phyloP scores from a whole-genome alignment of 2,113 vertebrate genomes.

The Hemibagrus wyckioides region DNA sequence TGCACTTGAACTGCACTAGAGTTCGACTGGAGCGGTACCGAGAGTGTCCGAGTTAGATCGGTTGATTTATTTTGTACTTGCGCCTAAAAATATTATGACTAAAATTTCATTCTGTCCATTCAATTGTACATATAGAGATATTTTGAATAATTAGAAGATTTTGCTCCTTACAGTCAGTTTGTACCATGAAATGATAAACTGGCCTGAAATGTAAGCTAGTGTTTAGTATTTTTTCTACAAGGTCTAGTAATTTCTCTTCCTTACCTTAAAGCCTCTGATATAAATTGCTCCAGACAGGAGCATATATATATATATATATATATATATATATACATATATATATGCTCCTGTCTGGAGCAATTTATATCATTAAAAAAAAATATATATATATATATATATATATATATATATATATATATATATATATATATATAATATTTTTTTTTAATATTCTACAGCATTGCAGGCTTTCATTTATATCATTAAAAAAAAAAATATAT shows the following conservation, averaged over 20 bases:
- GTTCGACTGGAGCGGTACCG: too few relatives aligned
- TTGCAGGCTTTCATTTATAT: background rate
- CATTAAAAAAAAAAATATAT: too few relatives aligned
- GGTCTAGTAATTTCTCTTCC: background rate
- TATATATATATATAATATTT: background rate
- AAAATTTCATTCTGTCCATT: background rate
- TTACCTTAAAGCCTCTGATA: constrained; percentile 18
- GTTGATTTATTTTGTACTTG: background rate
- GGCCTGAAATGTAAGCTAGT: background rate
- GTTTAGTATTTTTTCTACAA: background rate
- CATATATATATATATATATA: too few relatives aligned
- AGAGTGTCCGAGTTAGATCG: background rate
- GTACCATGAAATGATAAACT: background rate
- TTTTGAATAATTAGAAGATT: background rate
- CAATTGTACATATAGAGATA: background rate
- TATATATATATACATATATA: too few relatives aligned
- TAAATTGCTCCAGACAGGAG: background rate
- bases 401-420: too few relatives aligned
- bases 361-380: too few relatives aligned
- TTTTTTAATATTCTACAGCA: background rate
- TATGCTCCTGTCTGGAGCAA: background rate
- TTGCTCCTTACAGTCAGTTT: background rate
- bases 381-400: too few relatives aligned
- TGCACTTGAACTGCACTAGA: background rate
- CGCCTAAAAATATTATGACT: too few relatives aligned